Percentiles rank a stretch among this genome's conserved stretches.
Evolutionary conservation across 35 echinoderm and acorn worm species (phyloP).

Genomic region (Stichopus chloronotus): DNA sequence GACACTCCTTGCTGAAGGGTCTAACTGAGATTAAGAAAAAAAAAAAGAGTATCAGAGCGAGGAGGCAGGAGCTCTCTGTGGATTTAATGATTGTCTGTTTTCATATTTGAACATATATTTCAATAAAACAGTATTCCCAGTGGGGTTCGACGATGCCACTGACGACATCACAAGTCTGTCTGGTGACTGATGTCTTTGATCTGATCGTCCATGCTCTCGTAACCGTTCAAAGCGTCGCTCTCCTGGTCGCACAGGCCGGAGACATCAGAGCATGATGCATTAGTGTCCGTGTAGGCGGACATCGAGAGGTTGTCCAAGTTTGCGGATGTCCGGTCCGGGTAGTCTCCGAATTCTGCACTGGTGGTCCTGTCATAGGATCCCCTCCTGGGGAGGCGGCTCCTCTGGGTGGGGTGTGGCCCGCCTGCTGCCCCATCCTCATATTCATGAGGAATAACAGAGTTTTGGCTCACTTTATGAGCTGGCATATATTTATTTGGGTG

Average conservation of each 20-base stretch:
- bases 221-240: constrained; percentile 84
- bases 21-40: no score
- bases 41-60: no score
- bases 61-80: no score
- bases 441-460: constrained; percentile 61
- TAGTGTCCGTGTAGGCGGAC: constrained; percentile 92
- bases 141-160: no score
- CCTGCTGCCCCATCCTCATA: constrained; percentile 59
- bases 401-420: constrained; percentile 48
- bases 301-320: constrained; percentile 94
- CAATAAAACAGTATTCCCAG: no score
- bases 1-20: no score
- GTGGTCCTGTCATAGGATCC: constrained; percentile 6
- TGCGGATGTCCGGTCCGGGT: constrained; percentile 65
- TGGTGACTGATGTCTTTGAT: constrained; percentile 35
- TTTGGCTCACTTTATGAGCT: constrained; percentile 73
- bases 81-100: no score
- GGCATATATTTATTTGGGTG: constrained; percentile 92
- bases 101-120: no score
- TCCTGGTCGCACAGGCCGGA: constrained; percentile 92
- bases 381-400: constrained; percentile 28
- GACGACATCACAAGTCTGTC: constrained; percentile 21
- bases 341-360: constrained; percentile 52
- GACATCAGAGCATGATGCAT: constrained; percentile 92
- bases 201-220: constrained; percentile 72